Conservation (phyloP, 2,113 vertebrate species). For the Marmota monax region DNA sequence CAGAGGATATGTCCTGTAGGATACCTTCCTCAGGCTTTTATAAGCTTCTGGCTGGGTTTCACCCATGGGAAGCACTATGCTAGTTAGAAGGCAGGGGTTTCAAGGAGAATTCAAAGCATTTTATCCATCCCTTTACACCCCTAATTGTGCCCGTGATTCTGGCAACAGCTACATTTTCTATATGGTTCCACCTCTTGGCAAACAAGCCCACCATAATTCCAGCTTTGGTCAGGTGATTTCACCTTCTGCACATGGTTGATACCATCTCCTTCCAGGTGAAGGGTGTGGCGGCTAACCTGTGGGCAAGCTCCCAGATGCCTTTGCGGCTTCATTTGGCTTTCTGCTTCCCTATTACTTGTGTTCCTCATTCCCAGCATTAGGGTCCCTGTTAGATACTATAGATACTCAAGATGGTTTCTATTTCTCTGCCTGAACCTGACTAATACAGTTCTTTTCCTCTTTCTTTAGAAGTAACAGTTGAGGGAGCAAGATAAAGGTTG, state of each 20-base stretch:
- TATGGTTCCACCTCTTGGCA: not conserved
- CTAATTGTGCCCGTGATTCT: not conserved
- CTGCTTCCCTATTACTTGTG: not conserved
- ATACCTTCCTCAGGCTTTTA: not conserved
- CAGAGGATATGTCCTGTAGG: not conserved
- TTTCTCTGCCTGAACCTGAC: not conserved
- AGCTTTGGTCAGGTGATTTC: not conserved
- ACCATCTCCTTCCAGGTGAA: not conserved
- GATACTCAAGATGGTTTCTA: not conserved
- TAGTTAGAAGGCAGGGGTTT: not conserved
- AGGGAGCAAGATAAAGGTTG: not conserved
- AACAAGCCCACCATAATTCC: not conserved
- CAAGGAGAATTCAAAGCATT: not conserved
- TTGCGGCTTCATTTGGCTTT: not conserved
- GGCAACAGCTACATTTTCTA: not conserved
- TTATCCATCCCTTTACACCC: rapidly evolving
- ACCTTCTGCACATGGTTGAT: not conserved
- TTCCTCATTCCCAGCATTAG: not conserved
- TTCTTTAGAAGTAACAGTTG: not conserved
- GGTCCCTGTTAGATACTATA: not conserved
- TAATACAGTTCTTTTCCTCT: not conserved
- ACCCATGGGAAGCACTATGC: not conserved
- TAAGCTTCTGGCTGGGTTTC: not conserved
- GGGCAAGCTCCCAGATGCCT: not conserved
- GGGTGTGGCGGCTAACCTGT: not conserved